These are phyloP conservation scores for Branchipolynoe longqiensis DNA, from an alignment of 2,888 invertebrate species.

Conservation along the genomic window DNA sequence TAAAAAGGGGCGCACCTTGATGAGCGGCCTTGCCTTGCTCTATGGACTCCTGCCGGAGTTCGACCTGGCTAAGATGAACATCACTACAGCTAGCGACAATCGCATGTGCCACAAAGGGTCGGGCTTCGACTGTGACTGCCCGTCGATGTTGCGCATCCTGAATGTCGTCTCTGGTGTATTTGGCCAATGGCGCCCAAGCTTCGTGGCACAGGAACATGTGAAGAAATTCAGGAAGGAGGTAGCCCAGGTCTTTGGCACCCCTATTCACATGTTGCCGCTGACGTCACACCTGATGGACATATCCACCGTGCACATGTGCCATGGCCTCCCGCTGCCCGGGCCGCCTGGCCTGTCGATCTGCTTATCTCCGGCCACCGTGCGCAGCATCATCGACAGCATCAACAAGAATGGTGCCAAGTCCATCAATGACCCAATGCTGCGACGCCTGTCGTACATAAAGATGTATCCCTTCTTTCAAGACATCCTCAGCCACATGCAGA, in stretches of 20 bases:
- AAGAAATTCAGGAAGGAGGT: constrained; percentile 83
- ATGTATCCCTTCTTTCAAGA: constrained; percentile 92
- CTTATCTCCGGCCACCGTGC: constrained; percentile 68
- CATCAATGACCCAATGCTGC: constrained; percentile 63
- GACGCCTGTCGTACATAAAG: constrained; percentile 85
- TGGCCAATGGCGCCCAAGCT: constrained; percentile 47
- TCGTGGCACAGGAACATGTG: background rate
- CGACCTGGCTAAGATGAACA: constrained; percentile 85
- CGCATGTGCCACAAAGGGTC: constrained; percentile 83
- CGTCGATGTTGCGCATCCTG: constrained; percentile 85
- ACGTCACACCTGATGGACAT: constrained; percentile 90
- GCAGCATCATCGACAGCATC: constrained; percentile 71
- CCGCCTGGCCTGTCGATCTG: constrained; percentile 81
- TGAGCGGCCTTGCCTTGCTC: constrained; percentile 91
- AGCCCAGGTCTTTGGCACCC: constrained; percentile 88
- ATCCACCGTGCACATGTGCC: constrained; percentile 91
- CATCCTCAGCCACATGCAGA: constrained; percentile 84
- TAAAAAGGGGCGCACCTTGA: constrained; percentile 91
- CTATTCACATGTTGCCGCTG: constrained; percentile 84
- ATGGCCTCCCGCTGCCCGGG: constrained; percentile 91
- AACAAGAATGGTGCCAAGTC: constrained; percentile 66
- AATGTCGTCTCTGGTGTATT: constrained; percentile 63
- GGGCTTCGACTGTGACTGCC: constrained; percentile 91
- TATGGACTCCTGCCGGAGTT: constrained; percentile 88
- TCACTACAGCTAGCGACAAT: constrained; percentile 78